These are phyloP conservation scores for Procambarus clarkii DNA, from an alignment of 1,140 invertebrate genomes.

Conservation along the genomic window DNA sequence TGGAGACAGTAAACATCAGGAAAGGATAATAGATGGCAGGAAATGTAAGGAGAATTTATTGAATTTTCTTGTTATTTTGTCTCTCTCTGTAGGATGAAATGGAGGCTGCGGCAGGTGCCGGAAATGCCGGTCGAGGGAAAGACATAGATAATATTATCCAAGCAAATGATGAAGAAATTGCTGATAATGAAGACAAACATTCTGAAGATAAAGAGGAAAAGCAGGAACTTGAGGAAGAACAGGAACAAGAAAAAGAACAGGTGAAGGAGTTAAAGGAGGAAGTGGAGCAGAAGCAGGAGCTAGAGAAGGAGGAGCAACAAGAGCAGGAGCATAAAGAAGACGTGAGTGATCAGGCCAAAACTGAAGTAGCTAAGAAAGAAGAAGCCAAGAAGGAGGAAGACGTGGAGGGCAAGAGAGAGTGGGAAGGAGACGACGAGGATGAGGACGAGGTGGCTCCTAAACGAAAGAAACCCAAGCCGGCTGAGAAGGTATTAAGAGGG, in stretches of 20 bases:
- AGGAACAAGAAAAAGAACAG: constrained; percentile 38
- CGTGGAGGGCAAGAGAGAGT: constrained; percentile 30
- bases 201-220: constrained; percentile 60
- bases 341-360: constrained; percentile 33
- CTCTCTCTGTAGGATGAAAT: constrained; percentile 80
- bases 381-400: constrained; percentile 44
- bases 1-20: too few species aligned
- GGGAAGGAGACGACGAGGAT: constrained; percentile 62
- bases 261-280: constrained; percentile 50
- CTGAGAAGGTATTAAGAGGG: constrained; percentile 44
- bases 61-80: too few species aligned
- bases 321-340: constrained; percentile 52
- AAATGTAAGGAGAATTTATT: too few species aligned
- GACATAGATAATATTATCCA: constrained; percentile 92
- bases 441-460: constrained; percentile 78
- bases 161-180: constrained; percentile 76
- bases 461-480: constrained; percentile 78
- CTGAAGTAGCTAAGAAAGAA: constrained; percentile 53
- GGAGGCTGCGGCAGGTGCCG: constrained; percentile 84
- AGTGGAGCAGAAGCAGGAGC: constrained; percentile 80
- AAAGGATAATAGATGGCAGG: too few species aligned
- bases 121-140: constrained; percentile 89
- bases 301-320: constrained; percentile 75
- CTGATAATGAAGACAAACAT: constrained; percentile 60
- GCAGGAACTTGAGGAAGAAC: constrained; percentile 46